Evolutionary conservation across 2,113 vertebrate species (phyloP), one percentile per base, ranked within the genome.

Genomic region (Ifrita kowaldi): DNA sequence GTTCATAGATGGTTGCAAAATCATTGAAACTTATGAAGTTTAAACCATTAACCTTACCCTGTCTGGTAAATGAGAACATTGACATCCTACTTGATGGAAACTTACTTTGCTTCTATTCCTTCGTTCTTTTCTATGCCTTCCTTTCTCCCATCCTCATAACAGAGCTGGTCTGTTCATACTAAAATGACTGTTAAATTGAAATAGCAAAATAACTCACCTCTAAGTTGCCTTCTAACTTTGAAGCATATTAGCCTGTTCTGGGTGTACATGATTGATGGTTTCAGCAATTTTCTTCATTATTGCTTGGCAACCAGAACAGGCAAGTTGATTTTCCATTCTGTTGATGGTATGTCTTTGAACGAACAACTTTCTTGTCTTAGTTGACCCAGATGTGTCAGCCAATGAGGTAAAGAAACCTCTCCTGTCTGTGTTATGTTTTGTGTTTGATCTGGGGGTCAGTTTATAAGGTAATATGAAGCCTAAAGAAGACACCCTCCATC

Each of bases 121-220:
- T 50, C 49, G 9, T 80, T 87, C 16, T 92, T 44, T 56, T 65
- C 41, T 73, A 14, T 90, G 87, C 39, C n/a, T 87, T n/a, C 46
- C 59, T 92, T 75, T 39, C 5, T 69, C 4, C 6, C 28, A 55
- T 57, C 13, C 47, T 74, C 37, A 16, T 68, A 92, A 65, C 70
- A 83, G 37, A 84, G 47, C 53, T 95, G 35, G 39, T 78, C 56
- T 88, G 62, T 93, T 93, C 52, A 23, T 69, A 49, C 33, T 68
- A 44, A 33, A 84, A 77, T 85, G 87, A 53, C 50, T 73, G 50
- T 88, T 96, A 91, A 75, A 91, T 93, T 95, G 95, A 89, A 96
- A 50, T 71, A 92, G 80, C 74, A 84, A 95, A 92, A 80, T 83
- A 87, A 93, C 57, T 62, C 5, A 11, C 15, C 16, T 23, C 80